Evolutionary conservation across 2,797 vertebrate species (phyloP).

Genomic region (Ispidina picta): DNA sequence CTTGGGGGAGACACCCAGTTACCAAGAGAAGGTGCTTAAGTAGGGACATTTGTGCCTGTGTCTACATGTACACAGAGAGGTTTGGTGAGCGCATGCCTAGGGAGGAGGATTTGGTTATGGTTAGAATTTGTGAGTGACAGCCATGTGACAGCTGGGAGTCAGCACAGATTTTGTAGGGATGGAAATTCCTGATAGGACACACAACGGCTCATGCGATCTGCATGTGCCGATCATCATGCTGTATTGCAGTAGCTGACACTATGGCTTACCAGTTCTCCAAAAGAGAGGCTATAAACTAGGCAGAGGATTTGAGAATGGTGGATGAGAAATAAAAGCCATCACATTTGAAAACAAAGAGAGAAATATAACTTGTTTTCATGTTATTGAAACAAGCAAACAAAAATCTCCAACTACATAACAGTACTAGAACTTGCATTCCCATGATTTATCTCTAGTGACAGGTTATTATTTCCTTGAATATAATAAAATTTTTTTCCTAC

Average conservation of each 20-base stretch:
- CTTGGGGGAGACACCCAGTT: not conserved
- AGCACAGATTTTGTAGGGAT: constrained; percentile 40
- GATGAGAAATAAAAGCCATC: constrained; percentile 34
- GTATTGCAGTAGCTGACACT: constrained; percentile 67
- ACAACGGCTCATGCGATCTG: constrained; percentile 43
- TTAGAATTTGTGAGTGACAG: constrained; percentile 64
- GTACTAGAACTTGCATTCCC: constrained; percentile 1
- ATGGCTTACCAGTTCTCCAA: constrained; percentile 52
- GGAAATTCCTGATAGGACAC: constrained; percentile 49
- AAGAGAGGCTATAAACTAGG: constrained; percentile 59
- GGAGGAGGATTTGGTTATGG: constrained; percentile 57
- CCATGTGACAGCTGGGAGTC: constrained; percentile 67
- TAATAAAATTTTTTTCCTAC: not conserved
- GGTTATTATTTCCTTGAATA: not conserved
- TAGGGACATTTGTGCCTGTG: not conserved
- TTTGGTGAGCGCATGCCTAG: constrained; percentile 32
- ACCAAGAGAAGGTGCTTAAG: not conserved
- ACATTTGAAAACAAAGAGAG: not conserved
- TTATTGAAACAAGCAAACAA: constrained; percentile 4
- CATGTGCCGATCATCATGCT: constrained; percentile 48
- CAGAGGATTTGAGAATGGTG: not conserved
- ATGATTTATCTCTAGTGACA: not conserved
- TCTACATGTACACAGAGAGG: not conserved
- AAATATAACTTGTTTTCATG: constrained; percentile 6
- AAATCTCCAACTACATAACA: not conserved